These are phyloP conservation scores for Chaenogobius annularis DNA, from an alignment of 2,113 vertebrate species.

Conservation along the genomic window DNA sequence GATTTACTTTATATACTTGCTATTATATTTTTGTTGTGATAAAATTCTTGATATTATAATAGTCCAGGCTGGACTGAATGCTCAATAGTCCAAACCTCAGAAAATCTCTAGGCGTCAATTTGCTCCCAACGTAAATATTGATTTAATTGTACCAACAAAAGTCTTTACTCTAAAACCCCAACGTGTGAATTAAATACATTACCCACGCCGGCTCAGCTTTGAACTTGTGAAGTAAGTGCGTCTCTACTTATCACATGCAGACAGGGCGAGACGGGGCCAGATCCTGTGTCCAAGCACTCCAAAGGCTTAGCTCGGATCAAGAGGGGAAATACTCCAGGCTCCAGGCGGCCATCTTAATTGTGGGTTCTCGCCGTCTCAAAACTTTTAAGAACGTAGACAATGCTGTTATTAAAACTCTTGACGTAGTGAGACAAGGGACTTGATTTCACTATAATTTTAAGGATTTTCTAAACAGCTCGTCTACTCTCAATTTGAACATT, in stretches of 20 bases:
- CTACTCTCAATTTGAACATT: too few relatives aligned
- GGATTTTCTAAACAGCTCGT: too few relatives aligned
- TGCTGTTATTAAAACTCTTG: neutral
- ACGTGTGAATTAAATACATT: conserved; percentile 13
- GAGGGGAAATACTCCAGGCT: conserved; percentile 11
- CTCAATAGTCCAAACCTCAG: neutral
- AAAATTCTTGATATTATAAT: too few relatives aligned
- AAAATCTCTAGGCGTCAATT: neutral
- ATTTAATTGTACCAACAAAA: neutral
- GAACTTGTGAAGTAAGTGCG: neutral
- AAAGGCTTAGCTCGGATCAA: conserved; percentile 17
- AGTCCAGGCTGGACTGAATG: too few relatives aligned
- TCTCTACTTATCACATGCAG: conserved; percentile 27
- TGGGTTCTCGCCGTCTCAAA: neutral
- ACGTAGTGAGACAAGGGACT: neutral
- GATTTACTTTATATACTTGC: neutral
- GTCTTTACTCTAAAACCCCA: neutral
- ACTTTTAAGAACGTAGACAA: neutral
- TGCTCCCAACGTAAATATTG: too few relatives aligned
- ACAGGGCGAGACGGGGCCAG: conserved; percentile 27
- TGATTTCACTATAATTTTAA: too few relatives aligned
- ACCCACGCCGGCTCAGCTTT: conserved; percentile 1
- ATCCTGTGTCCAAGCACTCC: conserved; percentile 8
- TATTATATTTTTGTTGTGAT: neutral
- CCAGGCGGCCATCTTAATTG: conserved; percentile 16